A percentile compares a stretch with the other conserved stretches of the same genome.
Evolutionary conservation across 2,888 invertebrate species (phyloP).

Genomic region (Lycophotia porphyrea): DNA sequence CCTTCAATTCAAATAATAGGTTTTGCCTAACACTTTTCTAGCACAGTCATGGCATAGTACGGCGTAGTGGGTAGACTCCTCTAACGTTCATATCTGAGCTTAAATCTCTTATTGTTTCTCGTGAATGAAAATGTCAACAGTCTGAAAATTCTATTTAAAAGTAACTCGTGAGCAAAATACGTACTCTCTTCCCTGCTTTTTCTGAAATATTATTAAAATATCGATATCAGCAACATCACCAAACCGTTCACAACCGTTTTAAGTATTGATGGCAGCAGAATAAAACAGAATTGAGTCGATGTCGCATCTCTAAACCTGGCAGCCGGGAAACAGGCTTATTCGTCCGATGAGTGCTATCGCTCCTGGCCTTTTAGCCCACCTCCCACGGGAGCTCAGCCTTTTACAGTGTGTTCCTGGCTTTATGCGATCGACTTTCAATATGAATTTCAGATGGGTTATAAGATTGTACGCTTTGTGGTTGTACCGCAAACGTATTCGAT

Average conservation of each 20-base stretch:
- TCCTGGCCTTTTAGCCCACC: constrained; percentile 84
- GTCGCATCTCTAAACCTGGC: constrained; percentile 88
- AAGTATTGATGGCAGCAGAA: constrained; percentile 89
- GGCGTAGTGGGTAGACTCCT: not conserved
- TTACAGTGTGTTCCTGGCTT: constrained; percentile 87
- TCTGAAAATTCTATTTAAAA: not conserved
- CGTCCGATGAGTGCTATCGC: constrained; percentile 88
- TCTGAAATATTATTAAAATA: constrained; percentile 43
- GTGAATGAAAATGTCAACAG: not conserved
- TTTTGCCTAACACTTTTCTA: not conserved
- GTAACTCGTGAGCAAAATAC: not conserved
- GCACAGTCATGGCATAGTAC: not conserved
- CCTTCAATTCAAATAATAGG: no score
- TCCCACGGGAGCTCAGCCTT: constrained; percentile 87
- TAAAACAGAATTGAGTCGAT: constrained; percentile 89
- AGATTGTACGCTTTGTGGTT: constrained; percentile 83
- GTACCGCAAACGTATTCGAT: constrained; percentile 82
- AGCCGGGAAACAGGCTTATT: constrained; percentile 90
- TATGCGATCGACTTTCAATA: constrained; percentile 87
- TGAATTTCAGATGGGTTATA: constrained; percentile 89
- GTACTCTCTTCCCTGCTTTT: not conserved
- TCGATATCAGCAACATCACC: constrained; percentile 74
- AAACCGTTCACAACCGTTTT: constrained; percentile 85
- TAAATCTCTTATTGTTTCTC: not conserved
- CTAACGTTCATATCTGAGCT: not conserved